Evolutionary conservation across 2,113 vertebrate species (phyloP), one percentile per base, ranked within the genome.

Genomic region (Thamnophis sirtalis): DNA sequence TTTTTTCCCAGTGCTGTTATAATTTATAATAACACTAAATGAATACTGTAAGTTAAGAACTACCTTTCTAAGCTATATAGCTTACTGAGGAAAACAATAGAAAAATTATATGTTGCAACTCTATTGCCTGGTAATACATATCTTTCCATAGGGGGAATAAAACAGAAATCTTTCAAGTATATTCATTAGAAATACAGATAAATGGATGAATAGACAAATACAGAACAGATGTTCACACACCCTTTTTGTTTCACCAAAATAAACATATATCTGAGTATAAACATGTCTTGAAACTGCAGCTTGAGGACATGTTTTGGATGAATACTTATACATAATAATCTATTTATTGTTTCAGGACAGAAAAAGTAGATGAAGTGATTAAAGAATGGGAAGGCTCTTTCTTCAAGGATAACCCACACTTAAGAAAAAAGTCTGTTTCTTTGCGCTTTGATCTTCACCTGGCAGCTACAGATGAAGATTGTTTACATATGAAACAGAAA

Each of bases 371-470:
- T 96, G 98, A 99, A 97, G 98, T 99, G 55, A 99, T 99, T 84
- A 99, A 98, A 96, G 98, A 99, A 95, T 99, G 99, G 99, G 99
- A 99, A 97, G 98, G 99, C 17, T 99, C 99, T 9, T 99, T 99
- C 98, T 99, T 99, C 97, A 98, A 99, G 96, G 99, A 99, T 96
- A 99, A 99, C 95, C 99, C 99, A 24, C 98, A 98, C 90, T 96
- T 99, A 95, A 97, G 99, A 90, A 99, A 99, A 98, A 99, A 99
- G 95, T 99, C 99, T 0, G 99, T 99, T 94, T 99, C 99, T 0
- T 96, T 99, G 95, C 98, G 99, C 54, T 99, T 99, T 63, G 99
- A 99, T 93, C 98, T 99, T 54, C 99, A 99, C 96, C 98, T 99
- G 0, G 98, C 98, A 8, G 98, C 98, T 0, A 96, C 96, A 0